Base-by-base conservation (phyloP, 2,888 invertebrate species). In the Ditula angustiorana region DNA sequence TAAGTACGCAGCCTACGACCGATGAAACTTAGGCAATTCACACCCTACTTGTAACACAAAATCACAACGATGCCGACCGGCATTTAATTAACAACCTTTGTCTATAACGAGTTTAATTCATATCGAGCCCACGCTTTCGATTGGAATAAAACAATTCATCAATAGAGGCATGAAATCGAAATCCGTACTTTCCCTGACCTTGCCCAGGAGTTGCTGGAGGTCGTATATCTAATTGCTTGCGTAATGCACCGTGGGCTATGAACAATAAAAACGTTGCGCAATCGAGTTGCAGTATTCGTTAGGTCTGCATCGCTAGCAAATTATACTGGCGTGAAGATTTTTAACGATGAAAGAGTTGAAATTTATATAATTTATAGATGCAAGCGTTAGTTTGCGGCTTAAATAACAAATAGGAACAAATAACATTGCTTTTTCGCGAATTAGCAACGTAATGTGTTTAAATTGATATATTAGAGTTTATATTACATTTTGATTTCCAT, bases 101-200 rank as follows among this genome's bases (percentile, higher is more conserved):
- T 64, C 37, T 46, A 46, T 64, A 58, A 47, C 46, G 46, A 64
- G 46, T 53, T 35, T n/a, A 21, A 58, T 50, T 62, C 49, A 49
- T 30, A 52, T 49, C 41, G 30, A 24, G 19, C 63, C 63, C 35
- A 63, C 63, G 33, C 62, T 63, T 49, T 57, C 21, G 30, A 50
- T 62, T 57, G 24, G 23, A 41, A 30, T 60, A 37, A 55, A 62
- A 56, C 55, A 61, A 62, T 61, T 61, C 37, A 53, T 64, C 33
- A 59, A 58, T 64, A 63, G 63, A 50, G 49, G 33, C 41, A 46
- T 13, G 82, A 83, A 83, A 86, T 77, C 79, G 80, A 81, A 81
- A 80, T 70, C 68, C 67, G 67, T 76, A 85, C 86, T 87, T 87
- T 87, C 86, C 74, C 75, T 70, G 83, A 82, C 87, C 87, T 87